These are phyloP conservation scores for Montipora capitata DNA, from an alignment of 92 coral and sea anemone species.

Conservation along the genomic window DNA sequence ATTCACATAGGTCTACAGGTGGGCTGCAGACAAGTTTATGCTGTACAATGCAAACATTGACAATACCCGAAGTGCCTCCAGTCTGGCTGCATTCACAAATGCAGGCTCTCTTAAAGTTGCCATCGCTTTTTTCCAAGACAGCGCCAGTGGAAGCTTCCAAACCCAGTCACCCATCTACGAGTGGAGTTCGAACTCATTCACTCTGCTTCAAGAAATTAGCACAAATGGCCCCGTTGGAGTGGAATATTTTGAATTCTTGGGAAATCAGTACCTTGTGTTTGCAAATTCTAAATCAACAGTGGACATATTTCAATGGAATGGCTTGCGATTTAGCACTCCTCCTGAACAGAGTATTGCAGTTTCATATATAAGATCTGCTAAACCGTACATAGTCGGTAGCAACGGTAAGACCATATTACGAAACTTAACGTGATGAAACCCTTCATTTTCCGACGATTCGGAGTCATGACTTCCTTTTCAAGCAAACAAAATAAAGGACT, in stretches of 20 bases:
- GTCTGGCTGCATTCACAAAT: constrained; percentile 82
- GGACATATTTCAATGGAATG: constrained; percentile 77
- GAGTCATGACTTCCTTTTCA: too few relatives aligned
- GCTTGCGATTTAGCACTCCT: constrained; percentile 43
- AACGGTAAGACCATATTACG: constrained; percentile 64
- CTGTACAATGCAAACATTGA: constrained; percentile 62
- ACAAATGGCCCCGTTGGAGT: constrained; percentile 94
- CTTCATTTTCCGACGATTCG: neutral
- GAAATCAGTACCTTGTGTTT: constrained; percentile 85
- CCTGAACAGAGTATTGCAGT: constrained; percentile 68
- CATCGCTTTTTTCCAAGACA: constrained; percentile 85
- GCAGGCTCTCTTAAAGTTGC: constrained; percentile 79
- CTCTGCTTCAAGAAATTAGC: constrained; percentile 75
- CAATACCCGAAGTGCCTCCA: constrained; percentile 92
- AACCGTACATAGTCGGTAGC: constrained; percentile 56
- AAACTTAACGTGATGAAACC: too few relatives aligned
- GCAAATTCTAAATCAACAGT: constrained; percentile 82
- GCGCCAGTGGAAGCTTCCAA: constrained; percentile 65
- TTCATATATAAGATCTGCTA: constrained; percentile 69
- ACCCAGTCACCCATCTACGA: constrained; percentile 86
- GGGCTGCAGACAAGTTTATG: constrained; percentile 73
- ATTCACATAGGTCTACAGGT: constrained; percentile 77
- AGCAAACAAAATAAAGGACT: too few relatives aligned
- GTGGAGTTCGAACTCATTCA: constrained; percentile 78
- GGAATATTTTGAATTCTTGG: constrained; percentile 82